phyloP scores from a whole-genome alignment of 1,140 invertebrate species.

The Galendromus occidentalis region DNA sequence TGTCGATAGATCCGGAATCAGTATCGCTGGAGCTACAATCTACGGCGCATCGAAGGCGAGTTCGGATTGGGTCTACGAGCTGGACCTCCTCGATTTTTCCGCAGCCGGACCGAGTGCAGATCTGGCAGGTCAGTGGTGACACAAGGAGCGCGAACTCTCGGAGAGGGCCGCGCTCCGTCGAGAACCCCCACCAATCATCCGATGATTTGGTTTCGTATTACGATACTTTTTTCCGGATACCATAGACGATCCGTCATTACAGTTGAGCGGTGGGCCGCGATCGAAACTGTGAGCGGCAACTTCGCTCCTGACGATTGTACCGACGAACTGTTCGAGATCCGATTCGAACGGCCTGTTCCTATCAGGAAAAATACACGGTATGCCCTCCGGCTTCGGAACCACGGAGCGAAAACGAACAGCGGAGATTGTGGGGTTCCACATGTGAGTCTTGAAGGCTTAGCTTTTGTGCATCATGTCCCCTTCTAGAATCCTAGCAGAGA shows the following conservation, averaged over 20 bases:
- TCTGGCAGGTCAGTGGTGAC: too few relatives aligned
- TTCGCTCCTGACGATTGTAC: conserved; percentile 54
- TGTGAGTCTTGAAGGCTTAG: background rate
- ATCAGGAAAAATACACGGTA: conserved; percentile 77
- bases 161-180: conserved; percentile 19
- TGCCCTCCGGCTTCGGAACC: conserved; percentile 64
- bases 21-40: conserved; percentile 65
- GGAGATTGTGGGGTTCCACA: conserved; percentile 64
- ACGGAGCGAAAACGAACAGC: conserved; percentile 74
- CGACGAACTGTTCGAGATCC: conserved; percentile 53
- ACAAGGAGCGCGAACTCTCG: conserved; percentile 16
- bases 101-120: conserved; percentile 35
- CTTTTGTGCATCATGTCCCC: too few relatives aligned
- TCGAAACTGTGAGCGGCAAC: conserved; percentile 47
- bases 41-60: conserved; percentile 68
- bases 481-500: too few relatives aligned
- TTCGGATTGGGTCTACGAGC: conserved; percentile 48
- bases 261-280: conserved; percentile 42
- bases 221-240: too few relatives aligned
- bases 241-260: conserved; percentile 16
- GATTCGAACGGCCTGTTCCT: conserved; percentile 65
- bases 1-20: conserved; percentile 69
- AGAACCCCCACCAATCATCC: too few relatives aligned
- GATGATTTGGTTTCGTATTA: too few relatives aligned
- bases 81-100: conserved; percentile 54